Evolutionary conservation across 2,888 invertebrate genomes (phyloP), one percentile per base, ranked within the genome.

Genomic region (Drosophila multiciliata): DNA sequence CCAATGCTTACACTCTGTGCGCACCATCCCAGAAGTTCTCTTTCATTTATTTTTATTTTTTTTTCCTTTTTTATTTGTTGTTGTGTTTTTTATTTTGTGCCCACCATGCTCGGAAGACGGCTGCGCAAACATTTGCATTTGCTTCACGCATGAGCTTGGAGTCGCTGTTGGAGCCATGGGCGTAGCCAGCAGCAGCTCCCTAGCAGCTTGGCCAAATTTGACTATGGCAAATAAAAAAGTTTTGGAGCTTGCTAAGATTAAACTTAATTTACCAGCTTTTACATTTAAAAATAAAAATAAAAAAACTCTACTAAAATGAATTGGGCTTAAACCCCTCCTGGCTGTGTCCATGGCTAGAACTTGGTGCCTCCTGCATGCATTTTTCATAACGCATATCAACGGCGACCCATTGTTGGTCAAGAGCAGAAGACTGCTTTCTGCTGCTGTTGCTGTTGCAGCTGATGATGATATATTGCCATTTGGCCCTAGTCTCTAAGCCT

Each of bases 1-100:
- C 87, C 82, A 80, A 69, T 75, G 84, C 72, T 79, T 82, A 87
- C 82, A 87, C 89, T 83, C 83, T 78, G 83, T 73, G 68, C 69
- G 48, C 65, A 38, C 38, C 55, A 55, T 40, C 15, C 40, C 57
- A 57, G 55, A n/a, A 40, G 15, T 32, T n/a, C 29, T 36, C 32
- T 23, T 45, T 45, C 36, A 23, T 53, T 53, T 32, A 52, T 33
- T 33, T 52, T 52, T 45, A 45, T 45, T 45, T 38, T 38, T 17
- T 49, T 20, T 3, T 15, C 5, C 15, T 23, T 23, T 15, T 7
- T 7, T 33, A 35, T 23, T 9, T 45, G 12, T 20, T 42, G 11
- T 33, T 53, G n/a, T 17, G 23, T 17, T 12, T n/a, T n/a, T 23
- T 23, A 15, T 26, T 26, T 36, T 38, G n/a, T 55, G 73, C 77